Conservation (phyloP, 2,888 invertebrate genomes). For the Heteromurus nitidus region DNA sequence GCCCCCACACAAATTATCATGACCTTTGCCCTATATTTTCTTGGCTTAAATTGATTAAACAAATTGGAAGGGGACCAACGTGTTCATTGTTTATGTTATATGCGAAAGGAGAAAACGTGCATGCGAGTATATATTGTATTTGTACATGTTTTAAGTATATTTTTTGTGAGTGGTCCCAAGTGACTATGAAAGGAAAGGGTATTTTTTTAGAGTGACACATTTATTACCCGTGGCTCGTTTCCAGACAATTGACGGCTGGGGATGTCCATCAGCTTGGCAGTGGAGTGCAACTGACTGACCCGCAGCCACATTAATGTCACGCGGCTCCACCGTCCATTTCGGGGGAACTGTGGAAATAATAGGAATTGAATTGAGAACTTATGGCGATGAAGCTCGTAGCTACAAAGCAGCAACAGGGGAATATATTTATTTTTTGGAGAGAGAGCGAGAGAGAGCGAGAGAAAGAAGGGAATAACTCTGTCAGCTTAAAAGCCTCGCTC, state of each 20-base stretch:
- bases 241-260: slow-evolving; percentile 91
- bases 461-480: slow-evolving; percentile 28
- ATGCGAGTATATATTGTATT: too few species aligned
- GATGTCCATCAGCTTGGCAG: slow-evolving; percentile 94
- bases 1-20: too few species aligned
- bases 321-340: slow-evolving; percentile 90
- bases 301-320: slow-evolving; percentile 87
- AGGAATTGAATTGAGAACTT: slow-evolving; percentile 29
- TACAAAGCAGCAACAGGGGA: slow-evolving; percentile 40
- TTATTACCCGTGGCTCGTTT: slow-evolving; percentile 82
- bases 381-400: too few species aligned
- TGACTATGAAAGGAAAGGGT: slow-evolving; percentile 23
- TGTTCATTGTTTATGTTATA: too few species aligned
- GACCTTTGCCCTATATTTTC: too few species aligned
- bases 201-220: slow-evolving; percentile 68
- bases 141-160: too few species aligned
- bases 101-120: too few species aligned
- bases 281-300: slow-evolving; percentile 89
- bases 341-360: slow-evolving; percentile 85
- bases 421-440: slow-evolving; percentile 30
- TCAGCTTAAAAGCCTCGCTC: slow-evolving; percentile 47
- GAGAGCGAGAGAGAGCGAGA: slow-evolving; percentile 5
- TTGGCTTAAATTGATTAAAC: too few species aligned
- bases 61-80: too few species aligned
- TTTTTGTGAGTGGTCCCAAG: slow-evolving; percentile 37